Conservation (phyloP, 2,797 vertebrate species). For the Leptoclinus maculatus region DNA sequence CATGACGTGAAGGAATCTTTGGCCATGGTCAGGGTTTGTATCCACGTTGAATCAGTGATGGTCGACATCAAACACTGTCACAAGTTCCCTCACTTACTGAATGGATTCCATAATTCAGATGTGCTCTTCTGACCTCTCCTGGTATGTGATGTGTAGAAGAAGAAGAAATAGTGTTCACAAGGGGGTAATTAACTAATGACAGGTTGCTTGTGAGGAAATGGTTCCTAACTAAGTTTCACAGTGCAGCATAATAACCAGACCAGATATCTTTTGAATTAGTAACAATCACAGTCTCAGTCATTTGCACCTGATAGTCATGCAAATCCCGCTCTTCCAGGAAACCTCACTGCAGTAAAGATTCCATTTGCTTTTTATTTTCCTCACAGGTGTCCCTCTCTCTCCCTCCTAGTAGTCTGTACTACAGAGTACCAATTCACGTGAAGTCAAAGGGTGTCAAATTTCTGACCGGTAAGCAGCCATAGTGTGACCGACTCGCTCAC, state of each 20-base stretch:
- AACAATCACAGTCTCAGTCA: too few species aligned
- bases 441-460: neutral
- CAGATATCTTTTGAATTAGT: neutral
- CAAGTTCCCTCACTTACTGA: neutral
- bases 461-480: neutral
- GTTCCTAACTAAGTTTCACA: too few species aligned
- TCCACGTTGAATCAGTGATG: neutral
- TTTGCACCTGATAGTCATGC: too few species aligned
- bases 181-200: too few species aligned
- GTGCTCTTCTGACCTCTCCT: too few species aligned
- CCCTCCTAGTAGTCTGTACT: too few species aligned
- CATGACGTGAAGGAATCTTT: neutral
- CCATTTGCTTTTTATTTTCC: neutral
- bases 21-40: neutral
- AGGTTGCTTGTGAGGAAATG: too few species aligned
- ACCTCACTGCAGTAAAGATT: neutral
- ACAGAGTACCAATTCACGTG: too few species aligned
- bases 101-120: neutral
- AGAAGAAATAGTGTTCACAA: too few species aligned
- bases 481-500: neutral
- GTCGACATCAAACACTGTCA: conserved; percentile 7
- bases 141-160: too few species aligned
- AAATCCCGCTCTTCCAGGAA: neutral
- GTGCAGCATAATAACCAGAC: too few species aligned
- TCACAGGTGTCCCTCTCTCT: too few species aligned